Conservation (phyloP, 2,797 vertebrate genomes). For the Xyrichtys novacula region DNA sequence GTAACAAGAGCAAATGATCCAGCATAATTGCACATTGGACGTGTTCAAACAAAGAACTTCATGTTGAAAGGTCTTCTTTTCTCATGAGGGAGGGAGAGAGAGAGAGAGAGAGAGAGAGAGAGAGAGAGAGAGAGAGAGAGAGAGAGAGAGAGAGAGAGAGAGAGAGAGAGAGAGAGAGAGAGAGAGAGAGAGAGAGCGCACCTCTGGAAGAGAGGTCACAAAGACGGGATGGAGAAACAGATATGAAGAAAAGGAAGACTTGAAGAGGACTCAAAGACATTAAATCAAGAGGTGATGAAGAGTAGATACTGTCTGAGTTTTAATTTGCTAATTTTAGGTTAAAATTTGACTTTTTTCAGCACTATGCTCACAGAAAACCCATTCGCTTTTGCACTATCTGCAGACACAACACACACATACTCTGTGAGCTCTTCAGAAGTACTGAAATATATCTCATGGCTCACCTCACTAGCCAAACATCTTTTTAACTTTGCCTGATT, state of each 20-base stretch:
- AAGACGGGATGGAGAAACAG: too few species aligned
- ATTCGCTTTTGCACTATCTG: too few species aligned
- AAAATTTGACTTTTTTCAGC: too few species aligned
- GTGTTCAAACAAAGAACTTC: slow-evolving; percentile 71
- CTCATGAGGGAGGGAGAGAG: slow-evolving; percentile 54
- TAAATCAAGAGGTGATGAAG: slow-evolving; percentile 9
- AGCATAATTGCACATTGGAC: slow-evolving; percentile 73
- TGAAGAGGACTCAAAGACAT: background rate
- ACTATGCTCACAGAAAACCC: too few species aligned
- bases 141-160: slow-evolving; percentile 18
- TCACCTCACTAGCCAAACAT: too few species aligned
- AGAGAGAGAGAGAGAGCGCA: slow-evolving; percentile 29
- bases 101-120: slow-evolving; percentile 34
- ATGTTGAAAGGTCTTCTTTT: slow-evolving; percentile 58
- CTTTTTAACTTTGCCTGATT: too few species aligned
- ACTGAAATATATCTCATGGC: too few species aligned
- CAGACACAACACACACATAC: too few species aligned
- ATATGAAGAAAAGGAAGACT: background rate
- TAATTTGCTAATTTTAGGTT: too few species aligned
- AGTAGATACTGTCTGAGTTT: background rate
- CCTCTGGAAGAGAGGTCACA: slow-evolving; percentile 30
- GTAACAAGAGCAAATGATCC: slow-evolving; percentile 73
- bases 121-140: slow-evolving; percentile 29
- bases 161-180: slow-evolving; percentile 37
- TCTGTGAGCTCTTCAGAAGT: too few species aligned